Base-by-base conservation (phyloP, 2,888 invertebrate species). In the Eilema sororculum region DNA sequence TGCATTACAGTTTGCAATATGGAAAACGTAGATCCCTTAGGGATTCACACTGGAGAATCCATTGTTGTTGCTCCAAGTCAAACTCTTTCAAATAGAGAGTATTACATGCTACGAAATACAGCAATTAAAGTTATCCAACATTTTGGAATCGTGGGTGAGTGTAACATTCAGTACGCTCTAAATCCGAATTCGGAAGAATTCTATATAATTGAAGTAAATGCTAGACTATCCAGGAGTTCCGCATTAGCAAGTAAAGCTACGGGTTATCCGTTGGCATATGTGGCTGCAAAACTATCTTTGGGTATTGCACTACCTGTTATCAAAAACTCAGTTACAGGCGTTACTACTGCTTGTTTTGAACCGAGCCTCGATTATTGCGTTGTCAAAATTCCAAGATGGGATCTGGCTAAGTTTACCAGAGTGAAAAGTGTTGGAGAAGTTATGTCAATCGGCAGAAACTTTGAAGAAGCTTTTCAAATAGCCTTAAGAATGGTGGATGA, bases 371-470 rank as follows among this genome's bases (percentile, higher is more conserved):
- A 99, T 96, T 99, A 99, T 85, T 99, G 99, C 90, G 99, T 99
- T 0, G 99, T 99, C 0, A 99, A 99, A 95, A 98, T 99, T 84
- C 99, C 99, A 0, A 96, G 99, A 79, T 99, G 99, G 99, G 99
- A 99, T 95, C 96, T 99, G 76, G 97, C 98, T 67, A 99, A 99
- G 89, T 99, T 99, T 90, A 97, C 97, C 25, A 96, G 98, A 81
- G 99, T 99, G 99, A 99, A 99, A 94, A 98, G 99, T 91, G 99
- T 99, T 0, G 99, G 99, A 13, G 99, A 99, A 95, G 99, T 99
- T 3, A 99, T 99, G 99, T 98, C 99, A 5, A 98, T 99, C 71
- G 99, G 99, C 0, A 96, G 99, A 68, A 98, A 97, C 81, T 99
- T 99, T 92, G 99, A 99, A 92, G 99, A 99, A 96, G 99, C 99